Conservation (phyloP, 2,797 vertebrate species). For the Telmatherina bonti region DNA sequence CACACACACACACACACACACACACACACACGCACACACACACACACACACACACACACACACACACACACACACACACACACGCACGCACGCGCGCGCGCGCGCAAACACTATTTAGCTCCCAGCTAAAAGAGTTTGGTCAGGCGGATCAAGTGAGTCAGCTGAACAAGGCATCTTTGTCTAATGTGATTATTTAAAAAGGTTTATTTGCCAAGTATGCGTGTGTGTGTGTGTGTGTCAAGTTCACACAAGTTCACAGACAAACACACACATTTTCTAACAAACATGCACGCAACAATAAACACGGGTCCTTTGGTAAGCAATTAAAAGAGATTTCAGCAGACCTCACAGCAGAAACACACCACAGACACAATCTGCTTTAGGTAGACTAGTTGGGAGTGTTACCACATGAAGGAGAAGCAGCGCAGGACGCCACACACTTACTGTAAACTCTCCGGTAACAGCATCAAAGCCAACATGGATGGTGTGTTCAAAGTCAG, state of each 20-base stretch:
- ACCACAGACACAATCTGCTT: slow-evolving; percentile 59
- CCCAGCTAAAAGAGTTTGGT: slow-evolving; percentile 43
- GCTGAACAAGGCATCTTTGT: slow-evolving; percentile 69
- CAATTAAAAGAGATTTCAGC: slow-evolving; percentile 47
- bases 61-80: too few species aligned
- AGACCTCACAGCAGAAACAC: slow-evolving; percentile 8
- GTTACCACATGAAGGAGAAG: not conserved
- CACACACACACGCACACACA: slow-evolving; percentile 4
- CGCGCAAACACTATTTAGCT: too few species aligned
- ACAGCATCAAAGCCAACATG: slow-evolving; percentile 96
- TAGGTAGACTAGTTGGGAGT: not conserved
- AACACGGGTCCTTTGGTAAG: slow-evolving; percentile 28
- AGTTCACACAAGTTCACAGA: slow-evolving; percentile 12
- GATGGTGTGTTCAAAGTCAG: slow-evolving; percentile 96
- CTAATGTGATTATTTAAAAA: slow-evolving; percentile 58
- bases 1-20: not conserved
- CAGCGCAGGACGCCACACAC: slow-evolving; percentile 30
- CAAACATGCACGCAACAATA: slow-evolving; percentile 29
- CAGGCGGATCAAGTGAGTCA: slow-evolving; percentile 58
- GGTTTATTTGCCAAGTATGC: slow-evolving; percentile 36
- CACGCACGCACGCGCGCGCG: too few species aligned
- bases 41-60: too few species aligned
- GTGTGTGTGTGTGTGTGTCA: too few species aligned
- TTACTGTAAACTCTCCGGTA: slow-evolving; percentile 96
- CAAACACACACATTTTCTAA: slow-evolving; percentile 11